Conservation (phyloP, 2,113 vertebrate species). For the Arvicanthis niloticus region DNA sequence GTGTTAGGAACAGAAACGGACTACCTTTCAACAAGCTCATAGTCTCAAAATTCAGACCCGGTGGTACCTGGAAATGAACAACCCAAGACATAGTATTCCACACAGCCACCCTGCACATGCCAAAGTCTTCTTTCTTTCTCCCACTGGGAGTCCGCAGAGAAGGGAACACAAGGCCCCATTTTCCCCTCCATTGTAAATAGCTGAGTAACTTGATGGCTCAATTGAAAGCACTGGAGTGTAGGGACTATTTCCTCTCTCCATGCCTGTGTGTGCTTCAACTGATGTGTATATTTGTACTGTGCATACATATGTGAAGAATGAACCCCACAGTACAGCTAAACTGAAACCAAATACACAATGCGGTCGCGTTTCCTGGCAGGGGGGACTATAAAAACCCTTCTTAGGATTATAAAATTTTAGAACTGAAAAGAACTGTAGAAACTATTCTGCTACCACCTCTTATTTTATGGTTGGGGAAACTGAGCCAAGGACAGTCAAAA, state of each 20-base stretch:
- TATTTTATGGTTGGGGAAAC: conserved; percentile 49
- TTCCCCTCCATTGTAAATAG: conserved; percentile 76
- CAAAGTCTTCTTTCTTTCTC: conserved; percentile 31
- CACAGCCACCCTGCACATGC: background rate
- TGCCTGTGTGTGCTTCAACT: conserved; percentile 33
- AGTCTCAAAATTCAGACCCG: background rate
- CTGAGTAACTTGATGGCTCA: conserved; percentile 77
- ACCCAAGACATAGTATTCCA: background rate
- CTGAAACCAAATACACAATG: conserved; percentile 72
- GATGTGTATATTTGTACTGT: conserved; percentile 73
- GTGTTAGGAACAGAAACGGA: background rate
- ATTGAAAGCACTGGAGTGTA: conserved; percentile 76
- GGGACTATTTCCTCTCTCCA: conserved; percentile 75
- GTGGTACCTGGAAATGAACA: background rate
- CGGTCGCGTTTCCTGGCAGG: conserved; percentile 64
- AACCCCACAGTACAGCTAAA: conserved; percentile 44
- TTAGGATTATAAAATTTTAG: conserved; percentile 64
- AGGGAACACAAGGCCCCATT: conserved; percentile 69
- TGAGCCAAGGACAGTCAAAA: conserved; percentile 19
- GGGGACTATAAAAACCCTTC: conserved; percentile 44
- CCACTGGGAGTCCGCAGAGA: conserved; percentile 15
- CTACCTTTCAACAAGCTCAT: background rate
- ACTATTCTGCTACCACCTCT: background rate
- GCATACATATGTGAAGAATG: conserved; percentile 35
- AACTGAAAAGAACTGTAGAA: conserved; percentile 50